phyloP scores from a whole-genome alignment of 2,113 vertebrate species.

The Saguinus midas region DNA sequence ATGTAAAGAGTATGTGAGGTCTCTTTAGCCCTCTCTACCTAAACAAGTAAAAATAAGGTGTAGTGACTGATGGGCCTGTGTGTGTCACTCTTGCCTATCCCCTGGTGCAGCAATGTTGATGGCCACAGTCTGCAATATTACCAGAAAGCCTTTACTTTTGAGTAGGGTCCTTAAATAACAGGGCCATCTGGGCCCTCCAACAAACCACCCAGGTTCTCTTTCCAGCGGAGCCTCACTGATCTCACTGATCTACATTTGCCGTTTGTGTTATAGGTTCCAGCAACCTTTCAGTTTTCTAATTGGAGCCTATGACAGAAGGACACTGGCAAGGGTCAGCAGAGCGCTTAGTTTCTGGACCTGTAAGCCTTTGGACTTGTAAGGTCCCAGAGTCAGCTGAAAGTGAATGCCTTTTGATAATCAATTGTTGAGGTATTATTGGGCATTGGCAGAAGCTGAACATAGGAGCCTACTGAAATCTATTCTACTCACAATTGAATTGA shows the following conservation, averaged over 20 bases:
- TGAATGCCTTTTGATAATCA: background rate
- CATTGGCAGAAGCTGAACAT: background rate
- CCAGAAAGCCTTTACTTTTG: background rate
- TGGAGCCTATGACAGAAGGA: background rate
- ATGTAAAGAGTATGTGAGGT: too few relatives aligned
- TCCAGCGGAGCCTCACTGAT: background rate
- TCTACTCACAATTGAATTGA: background rate
- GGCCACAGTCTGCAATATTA: background rate
- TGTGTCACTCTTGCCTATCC: too few relatives aligned
- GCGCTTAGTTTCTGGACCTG: background rate
- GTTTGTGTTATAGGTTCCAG: background rate
- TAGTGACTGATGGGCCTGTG: too few relatives aligned
- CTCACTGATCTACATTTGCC: background rate
- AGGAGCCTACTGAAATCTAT: background rate
- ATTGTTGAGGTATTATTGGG: background rate
- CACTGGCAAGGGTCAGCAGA: background rate
- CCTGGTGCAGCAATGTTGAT: background rate
- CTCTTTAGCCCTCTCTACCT: too few relatives aligned
- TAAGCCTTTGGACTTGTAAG: background rate
- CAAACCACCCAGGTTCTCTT: background rate
- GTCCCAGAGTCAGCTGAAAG: background rate
- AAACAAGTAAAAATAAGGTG: too few relatives aligned
- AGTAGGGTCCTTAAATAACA: background rate
- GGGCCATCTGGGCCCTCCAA: background rate
- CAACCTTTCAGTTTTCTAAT: background rate